Conservation (phyloP, 2,797 vertebrate species). For the Stomatorhinus walkeri region DNA sequence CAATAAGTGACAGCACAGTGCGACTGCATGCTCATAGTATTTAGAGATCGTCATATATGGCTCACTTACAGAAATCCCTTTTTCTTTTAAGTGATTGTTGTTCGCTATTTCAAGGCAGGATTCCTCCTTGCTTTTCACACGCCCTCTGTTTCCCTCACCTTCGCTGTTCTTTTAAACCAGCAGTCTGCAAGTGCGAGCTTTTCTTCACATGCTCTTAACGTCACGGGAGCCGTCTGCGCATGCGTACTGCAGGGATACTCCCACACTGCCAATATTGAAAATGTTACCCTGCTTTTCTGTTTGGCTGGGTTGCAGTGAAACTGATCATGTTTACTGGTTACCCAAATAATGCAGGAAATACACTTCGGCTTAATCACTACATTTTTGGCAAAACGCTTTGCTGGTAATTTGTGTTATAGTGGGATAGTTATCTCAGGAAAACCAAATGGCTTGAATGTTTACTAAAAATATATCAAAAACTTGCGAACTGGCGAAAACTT, state of each 20-base stretch:
- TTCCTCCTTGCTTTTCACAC: background rate
- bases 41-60: constrained; percentile 2
- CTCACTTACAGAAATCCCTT: background rate
- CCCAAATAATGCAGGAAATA: background rate
- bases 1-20: constrained; percentile 17
- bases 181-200: background rate
- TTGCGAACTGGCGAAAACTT: background rate
- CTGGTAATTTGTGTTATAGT: background rate
- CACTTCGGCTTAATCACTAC: background rate
- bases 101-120: background rate
- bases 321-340: background rate
- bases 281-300: background rate
- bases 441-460: background rate
- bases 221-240: constrained; percentile 1
- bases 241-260: background rate
- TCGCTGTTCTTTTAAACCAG: background rate
- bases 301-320: background rate
- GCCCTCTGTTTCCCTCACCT: constrained; percentile 8
- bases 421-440: background rate
- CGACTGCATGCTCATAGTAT: background rate
- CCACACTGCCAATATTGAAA: background rate
- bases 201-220: background rate
- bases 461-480: background rate
- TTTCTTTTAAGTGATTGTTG: background rate
- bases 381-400: background rate